Percentiles rank a stretch among this genome's conserved stretches.
Evolutionary conservation across 2,797 vertebrate species (phyloP).

Genomic region (Amazona ochrocephala): DNA sequence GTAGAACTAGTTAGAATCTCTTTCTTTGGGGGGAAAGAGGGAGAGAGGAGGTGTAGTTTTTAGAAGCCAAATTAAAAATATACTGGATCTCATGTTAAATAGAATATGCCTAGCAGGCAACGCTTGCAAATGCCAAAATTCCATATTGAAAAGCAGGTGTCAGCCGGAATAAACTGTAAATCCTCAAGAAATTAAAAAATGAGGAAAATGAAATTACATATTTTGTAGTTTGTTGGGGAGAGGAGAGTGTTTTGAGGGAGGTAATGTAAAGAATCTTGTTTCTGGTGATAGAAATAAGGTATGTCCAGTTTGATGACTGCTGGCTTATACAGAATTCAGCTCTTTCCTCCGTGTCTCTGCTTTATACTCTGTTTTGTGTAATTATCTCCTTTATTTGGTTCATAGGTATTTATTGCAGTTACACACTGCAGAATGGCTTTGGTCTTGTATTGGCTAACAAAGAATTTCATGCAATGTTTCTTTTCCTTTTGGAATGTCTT

Average conservation of each 20-base stretch:
- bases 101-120: not conserved
- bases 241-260: not conserved
- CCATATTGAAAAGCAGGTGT: not conserved
- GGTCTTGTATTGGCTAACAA: not conserved
- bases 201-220: accelerated
- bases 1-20: not conserved
- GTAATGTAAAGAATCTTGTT: not conserved
- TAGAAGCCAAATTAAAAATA: not conserved
- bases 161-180: not conserved
- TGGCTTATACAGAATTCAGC: not conserved
- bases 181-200: not conserved
- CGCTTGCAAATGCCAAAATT: not conserved
- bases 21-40: not conserved
- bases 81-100: not conserved
- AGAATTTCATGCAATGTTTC: too few species aligned
- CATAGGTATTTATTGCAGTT: not conserved
- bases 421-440: not conserved
- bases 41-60: not conserved
- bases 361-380: accelerated
- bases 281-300: not conserved
- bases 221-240: not conserved
- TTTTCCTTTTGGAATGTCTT: too few species aligned
- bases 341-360: not conserved
- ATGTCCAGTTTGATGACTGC: not conserved
- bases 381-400: not conserved